Conservation (phyloP, 2,797 vertebrate genomes). For the Gorsachius magnificus region DNA sequence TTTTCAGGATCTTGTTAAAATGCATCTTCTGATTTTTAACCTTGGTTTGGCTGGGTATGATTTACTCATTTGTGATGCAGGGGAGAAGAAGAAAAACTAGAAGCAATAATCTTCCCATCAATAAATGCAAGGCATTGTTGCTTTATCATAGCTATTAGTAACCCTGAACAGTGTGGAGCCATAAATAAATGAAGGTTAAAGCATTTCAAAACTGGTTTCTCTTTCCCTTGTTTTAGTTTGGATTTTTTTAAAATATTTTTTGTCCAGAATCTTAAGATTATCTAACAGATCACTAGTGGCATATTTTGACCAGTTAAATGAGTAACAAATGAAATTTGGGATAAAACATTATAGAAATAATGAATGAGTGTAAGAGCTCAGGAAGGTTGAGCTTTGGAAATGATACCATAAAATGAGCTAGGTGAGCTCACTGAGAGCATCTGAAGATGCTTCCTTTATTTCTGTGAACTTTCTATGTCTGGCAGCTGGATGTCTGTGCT, state of each 20-base stretch:
- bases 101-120: conserved; percentile 63
- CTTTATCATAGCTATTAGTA: conserved; percentile 60
- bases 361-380: neutral
- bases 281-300: conserved; percentile 19
- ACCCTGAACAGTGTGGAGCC: neutral
- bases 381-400: conserved; percentile 51
- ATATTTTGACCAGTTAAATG: conserved; percentile 34
- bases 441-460: neutral
- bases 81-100: conserved; percentile 53
- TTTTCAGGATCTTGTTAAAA: conserved; percentile 58
- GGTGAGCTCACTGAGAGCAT: neutral
- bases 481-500: neutral
- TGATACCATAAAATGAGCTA: neutral
- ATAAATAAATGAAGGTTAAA: conserved; percentile 41
- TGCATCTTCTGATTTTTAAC: conserved; percentile 58
- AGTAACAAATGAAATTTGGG: conserved; percentile 32
- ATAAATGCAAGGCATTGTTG: conserved; percentile 65
- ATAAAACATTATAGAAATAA: conserved; percentile 20
- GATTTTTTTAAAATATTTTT: neutral
- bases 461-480: neutral
- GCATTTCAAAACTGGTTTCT: neutral
- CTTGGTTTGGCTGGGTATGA: conserved; percentile 61
- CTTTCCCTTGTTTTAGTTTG: neutral
- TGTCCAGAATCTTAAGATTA: conserved; percentile 5
- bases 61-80: conserved; percentile 58